Base-by-base conservation (phyloP, 2,888 invertebrate genomes). In the Ligdia adustata region DNA sequence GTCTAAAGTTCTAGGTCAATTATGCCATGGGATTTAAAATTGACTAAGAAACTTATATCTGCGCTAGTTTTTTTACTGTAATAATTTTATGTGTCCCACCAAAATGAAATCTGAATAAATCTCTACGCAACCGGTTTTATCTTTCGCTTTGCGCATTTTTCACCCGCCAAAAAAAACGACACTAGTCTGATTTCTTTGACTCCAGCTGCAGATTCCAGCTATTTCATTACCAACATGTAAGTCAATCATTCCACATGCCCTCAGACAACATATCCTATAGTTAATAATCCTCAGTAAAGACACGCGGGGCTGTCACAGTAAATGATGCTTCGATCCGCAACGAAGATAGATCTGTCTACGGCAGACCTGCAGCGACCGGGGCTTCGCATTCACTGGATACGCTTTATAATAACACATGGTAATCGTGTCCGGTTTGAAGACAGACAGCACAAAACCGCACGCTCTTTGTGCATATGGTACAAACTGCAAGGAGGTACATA, bases 311-410 rank as follows among this genome's bases (percentile, higher is more conserved):
- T 64, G 73, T 73, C 73, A 69, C 40, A 55, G 62, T 53, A 69
- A 72, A 73, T 69, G 74, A 73, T 72, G 60, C 53, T 49, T 54
- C 60, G 73, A 73, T 73, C 37, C 34, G 33, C 51, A 58, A 72
- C 72, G 64, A 65, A 73, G 73, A 73, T 70, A 69, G 66, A 73
- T 72, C 64, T 68, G 59, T 66, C 70, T 44, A 22, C 48, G 39
- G 44, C 27, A 37, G 28, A 33, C 20, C 32, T 4, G 46, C 7
- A 7, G 22, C 22, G 22, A 7, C n/a, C 12, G 11, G 14, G 11
- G 42, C 44, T 55, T 46, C 55, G 56, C 47, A 49, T 48, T 40
- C 34, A 34, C 38, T 37, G 50, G 28, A 24, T n/a, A n/a, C n/a
- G n/a, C n/a, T 37, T 60, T 57, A 56, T 42, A 32, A 32, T 38